These are phyloP conservation scores for Semnornis frantzii DNA, from an alignment of 2,113 vertebrate genomes.

Conservation along the genomic window DNA sequence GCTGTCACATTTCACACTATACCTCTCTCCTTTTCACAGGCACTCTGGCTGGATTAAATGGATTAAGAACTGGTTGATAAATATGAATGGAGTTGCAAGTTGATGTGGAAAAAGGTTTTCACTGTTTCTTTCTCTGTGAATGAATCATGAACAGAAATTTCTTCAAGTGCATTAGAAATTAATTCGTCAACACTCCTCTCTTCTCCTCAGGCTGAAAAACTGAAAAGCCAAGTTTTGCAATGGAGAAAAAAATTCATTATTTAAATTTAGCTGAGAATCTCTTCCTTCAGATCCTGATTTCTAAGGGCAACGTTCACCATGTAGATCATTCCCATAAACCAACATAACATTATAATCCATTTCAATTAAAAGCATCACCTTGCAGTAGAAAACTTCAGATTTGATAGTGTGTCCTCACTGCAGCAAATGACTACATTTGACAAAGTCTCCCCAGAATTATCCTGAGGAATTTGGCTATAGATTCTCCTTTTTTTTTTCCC, in stretches of 20 bases:
- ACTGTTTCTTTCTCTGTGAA: slow-evolving; percentile 61
- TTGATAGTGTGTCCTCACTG: neutral
- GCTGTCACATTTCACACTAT: slow-evolving; percentile 64
- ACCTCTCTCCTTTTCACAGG: slow-evolving; percentile 63
- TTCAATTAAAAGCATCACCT: neutral
- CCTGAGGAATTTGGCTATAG: neutral
- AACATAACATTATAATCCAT: neutral
- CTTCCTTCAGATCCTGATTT: neutral
- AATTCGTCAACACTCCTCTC: slow-evolving; percentile 25
- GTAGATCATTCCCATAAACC: neutral
- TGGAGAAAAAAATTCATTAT: rapidly evolving
- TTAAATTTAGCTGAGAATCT: neutral
- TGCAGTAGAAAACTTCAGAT: neutral
- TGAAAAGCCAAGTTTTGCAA: neutral
- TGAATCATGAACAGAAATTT: slow-evolving; percentile 44
- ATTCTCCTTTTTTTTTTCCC: neutral
- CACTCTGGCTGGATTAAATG: slow-evolving; percentile 60
- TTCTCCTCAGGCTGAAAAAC: neutral
- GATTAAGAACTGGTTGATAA: slow-evolving; percentile 53
- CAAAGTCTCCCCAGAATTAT: neutral
- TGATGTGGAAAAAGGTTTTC: slow-evolving; percentile 56
- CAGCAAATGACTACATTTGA: neutral
- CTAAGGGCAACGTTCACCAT: neutral
- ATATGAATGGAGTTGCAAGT: slow-evolving; percentile 55
- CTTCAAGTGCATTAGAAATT: slow-evolving; percentile 57